Evolutionary conservation across 2,888 invertebrate genomes (phyloP).

Genomic region (Rhaphigaster nebulosa): DNA sequence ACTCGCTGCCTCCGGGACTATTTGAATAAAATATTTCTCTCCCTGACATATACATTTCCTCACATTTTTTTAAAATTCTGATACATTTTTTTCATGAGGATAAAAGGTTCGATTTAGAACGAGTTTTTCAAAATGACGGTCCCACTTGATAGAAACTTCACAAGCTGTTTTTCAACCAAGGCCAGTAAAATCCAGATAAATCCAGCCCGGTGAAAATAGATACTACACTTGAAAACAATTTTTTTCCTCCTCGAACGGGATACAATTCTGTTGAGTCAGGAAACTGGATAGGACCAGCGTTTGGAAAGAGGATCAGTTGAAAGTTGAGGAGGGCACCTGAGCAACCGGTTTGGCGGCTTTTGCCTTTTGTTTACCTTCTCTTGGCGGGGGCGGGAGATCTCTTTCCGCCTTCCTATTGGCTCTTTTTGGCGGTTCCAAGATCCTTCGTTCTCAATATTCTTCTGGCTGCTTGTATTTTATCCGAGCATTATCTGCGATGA

Average conservation of each 20-base stretch:
- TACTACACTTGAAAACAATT: neutral
- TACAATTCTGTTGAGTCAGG: conserved; percentile 8
- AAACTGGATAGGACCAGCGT: conserved; percentile 9
- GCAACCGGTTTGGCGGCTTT: conserved; percentile 23
- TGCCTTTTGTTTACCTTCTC: conserved; percentile 30
- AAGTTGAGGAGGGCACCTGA: conserved; percentile 16
- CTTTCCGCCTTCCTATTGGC: neutral
- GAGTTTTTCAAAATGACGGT: neutral
- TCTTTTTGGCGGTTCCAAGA: neutral
- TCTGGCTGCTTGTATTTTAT: neutral
- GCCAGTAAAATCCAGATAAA: conserved; percentile 11
- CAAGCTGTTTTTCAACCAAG: neutral
- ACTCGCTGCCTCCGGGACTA: no score
- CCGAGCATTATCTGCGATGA: neutral
- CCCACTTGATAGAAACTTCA: neutral
- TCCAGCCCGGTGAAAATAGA: conserved; percentile 30
- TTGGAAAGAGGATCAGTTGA: conserved; percentile 36
- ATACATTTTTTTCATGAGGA: neutral
- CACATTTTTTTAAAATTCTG: no score
- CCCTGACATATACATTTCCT: no score
- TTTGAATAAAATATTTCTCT: no score
- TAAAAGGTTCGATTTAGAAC: neutral
- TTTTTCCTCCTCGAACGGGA: neutral
- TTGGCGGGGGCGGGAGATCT: conserved; percentile 27
- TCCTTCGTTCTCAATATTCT: neutral